These are phyloP conservation scores for Strigamia maritima DNA, from an alignment of 2,888 invertebrate genomes.

Conservation along the genomic window DNA sequence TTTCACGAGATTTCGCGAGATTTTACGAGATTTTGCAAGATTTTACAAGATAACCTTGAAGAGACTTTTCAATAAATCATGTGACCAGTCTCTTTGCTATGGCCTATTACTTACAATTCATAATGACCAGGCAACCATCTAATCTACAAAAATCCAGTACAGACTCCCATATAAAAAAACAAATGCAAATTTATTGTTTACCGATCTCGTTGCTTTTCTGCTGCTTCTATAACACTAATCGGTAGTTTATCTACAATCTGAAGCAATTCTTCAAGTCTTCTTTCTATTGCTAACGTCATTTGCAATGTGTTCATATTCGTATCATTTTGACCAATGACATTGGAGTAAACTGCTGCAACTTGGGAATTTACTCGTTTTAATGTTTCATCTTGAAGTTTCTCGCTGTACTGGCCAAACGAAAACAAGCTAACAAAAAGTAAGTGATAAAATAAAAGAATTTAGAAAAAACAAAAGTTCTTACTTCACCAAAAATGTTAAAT, in stretches of 20 bases:
- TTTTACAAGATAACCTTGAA: too few relatives aligned
- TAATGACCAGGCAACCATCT: too few relatives aligned
- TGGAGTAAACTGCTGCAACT: constrained; percentile 7
- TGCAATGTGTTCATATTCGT: constrained; percentile 33
- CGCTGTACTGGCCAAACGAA: constrained; percentile 36
- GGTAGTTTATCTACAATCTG: constrained; percentile 33
- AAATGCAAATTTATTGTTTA: neutral
- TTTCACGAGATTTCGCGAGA: too few relatives aligned
- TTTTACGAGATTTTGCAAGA: too few relatives aligned
- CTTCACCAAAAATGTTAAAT: neutral
- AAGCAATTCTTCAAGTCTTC: constrained; percentile 28
- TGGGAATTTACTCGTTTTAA: neutral
- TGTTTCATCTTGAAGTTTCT: constrained; percentile 31
- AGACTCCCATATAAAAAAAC: too few relatives aligned
- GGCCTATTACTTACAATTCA: too few relatives aligned
- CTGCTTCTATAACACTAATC: neutral
- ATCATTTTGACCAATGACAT: constrained; percentile 34
- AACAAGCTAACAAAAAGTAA: constrained; percentile 20
- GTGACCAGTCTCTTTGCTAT: too few relatives aligned
- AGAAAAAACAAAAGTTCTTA: neutral
- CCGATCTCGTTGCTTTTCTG: constrained; percentile 20
- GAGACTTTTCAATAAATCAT: too few relatives aligned
- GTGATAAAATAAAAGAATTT: neutral
- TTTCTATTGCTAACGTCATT: constrained; percentile 35
- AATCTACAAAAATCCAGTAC: too few relatives aligned